phyloP scores from a whole-genome alignment of 2,113 vertebrate genomes.

The Sapajus apella region DNA sequence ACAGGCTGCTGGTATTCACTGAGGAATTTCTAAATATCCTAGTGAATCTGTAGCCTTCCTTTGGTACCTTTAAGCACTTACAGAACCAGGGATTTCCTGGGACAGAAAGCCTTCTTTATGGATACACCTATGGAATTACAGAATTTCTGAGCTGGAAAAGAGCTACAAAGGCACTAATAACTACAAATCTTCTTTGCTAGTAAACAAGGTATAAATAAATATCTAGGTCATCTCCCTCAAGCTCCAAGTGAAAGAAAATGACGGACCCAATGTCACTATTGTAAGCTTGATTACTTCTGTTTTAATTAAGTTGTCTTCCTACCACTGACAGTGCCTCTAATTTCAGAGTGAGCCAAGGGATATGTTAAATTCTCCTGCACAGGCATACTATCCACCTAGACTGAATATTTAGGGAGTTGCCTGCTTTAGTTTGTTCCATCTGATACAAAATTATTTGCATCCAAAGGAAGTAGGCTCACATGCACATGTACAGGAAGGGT shows the following conservation, averaged over 20 bases:
- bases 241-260: slow-evolving; percentile 3
- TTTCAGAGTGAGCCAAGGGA: not conserved
- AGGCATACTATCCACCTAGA: not conserved
- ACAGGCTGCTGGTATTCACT: slow-evolving; percentile 15
- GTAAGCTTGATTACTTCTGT: not conserved
- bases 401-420: not conserved
- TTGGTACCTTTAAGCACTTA: not conserved
- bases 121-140: not conserved
- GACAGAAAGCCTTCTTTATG: not conserved
- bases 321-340: not conserved
- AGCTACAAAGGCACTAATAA: not conserved
- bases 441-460: not conserved
- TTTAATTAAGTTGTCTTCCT: not conserved
- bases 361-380: not conserved
- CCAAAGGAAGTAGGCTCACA: not conserved
- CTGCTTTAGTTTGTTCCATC: not conserved
- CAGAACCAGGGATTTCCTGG: slow-evolving; percentile 26
- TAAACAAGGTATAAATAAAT: not conserved
- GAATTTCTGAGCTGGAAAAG: slow-evolving; percentile 23
- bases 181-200: not conserved
- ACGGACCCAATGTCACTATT: not conserved
- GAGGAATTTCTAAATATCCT: slow-evolving; percentile 48
- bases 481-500: not conserved
- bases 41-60: slow-evolving; percentile 25
- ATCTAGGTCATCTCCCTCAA: not conserved